Base-by-base conservation (phyloP, 2,797 vertebrate genomes). In the Aplochiton taeniatus region DNA sequence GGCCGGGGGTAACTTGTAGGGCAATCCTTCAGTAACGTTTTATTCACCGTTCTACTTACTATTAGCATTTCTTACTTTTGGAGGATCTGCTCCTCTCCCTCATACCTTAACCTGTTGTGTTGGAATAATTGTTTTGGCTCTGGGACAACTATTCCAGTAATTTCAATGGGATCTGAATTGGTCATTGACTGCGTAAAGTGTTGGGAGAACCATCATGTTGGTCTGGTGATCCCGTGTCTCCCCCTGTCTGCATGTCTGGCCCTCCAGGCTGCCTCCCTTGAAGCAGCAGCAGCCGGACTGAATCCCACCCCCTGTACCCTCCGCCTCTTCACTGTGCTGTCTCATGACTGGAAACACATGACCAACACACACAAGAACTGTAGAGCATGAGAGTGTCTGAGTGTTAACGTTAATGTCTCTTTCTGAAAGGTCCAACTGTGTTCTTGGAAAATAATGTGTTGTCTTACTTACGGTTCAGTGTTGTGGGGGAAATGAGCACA, bases 341-440 rank as follows among this genome's bases (percentile, higher is more conserved):
- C 92, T 89, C 83, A 92, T 92, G 91, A 93, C 91, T 85, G 41
- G 68, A 76, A 77, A 88, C 91, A 89, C 91, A 92, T 91, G 91
- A 92, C 87, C 82, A 68, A 70, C 86, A 83, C 75, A 55, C 62
- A 75, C 79, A 56, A 71, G 78, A 56, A 47, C 80, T n/a, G 50
- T 80, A 72, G 61, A 68, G 70, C 69, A 57, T 79, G 72, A 70
- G 66, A 77, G 41, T 49, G 70, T 61, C 6, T 75, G 49, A 44
- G 51, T 54, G 31, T 63, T 49, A 7, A 1, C 13, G 2, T 31
- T 31, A 31, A 31, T 31, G 6, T 31, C 31, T 31, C 6, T 31
- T 31, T 31, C 31, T 31, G 6, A 3, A 31, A 31, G 31, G 3
- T 31, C 6, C 3, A 31, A 31, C 31, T 9, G 1, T 51, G 13